Evolutionary conservation across 2,797 vertebrate species (phyloP), one percentile per base, ranked within the genome.

Genomic region (Neomorphus geoffroyi): DNA sequence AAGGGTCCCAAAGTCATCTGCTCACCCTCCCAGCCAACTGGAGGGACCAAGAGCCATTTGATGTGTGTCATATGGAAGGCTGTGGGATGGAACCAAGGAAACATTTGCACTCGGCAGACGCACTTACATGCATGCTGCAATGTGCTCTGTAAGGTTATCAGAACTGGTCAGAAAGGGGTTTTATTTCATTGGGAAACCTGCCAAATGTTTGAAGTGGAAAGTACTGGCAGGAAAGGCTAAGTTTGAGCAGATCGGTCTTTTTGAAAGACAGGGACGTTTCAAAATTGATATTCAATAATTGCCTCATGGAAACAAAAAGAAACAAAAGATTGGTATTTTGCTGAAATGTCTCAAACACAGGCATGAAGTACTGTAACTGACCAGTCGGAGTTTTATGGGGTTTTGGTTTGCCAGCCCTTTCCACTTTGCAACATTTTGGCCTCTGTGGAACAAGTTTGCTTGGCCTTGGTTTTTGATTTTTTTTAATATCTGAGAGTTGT

Each of bases 221-320:
- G 16, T 39, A 43, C 62, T 75, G 58, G 32, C 86, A 94, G 46
- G 77, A 95, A 95, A 80, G 32, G 62, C 58, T 81, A 86, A 65
- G 41, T 46, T 66, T 69, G 35, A 56, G 35, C 65, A 90, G 61
- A 56, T 7, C 61, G 61, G 26, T 58, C 51, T 66, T 19, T 81
- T 96, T 94, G 90, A 93, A 94, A 92, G 93, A 90, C 73, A 90
- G 82, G 86, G 93, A 70, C 88, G 90, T 95, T 96, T 90, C 90
- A 86, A 66, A 93, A 81, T 37, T 79, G 88, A n/a, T 90, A 45
- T 92, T 92, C 71, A 73, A 92, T 69, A 84, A 79, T 94, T 75
- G 54, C 80, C 77, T 94, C 79, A 77, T 86, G 86, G 92, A 88
- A 93, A 86, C n/a, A 50, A 78, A 94, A 86, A 72, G 39, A 74